Evolutionary conservation across 64 coral and sea anemone species (phyloP).

Genomic region (Montipora efflorescens): DNA sequence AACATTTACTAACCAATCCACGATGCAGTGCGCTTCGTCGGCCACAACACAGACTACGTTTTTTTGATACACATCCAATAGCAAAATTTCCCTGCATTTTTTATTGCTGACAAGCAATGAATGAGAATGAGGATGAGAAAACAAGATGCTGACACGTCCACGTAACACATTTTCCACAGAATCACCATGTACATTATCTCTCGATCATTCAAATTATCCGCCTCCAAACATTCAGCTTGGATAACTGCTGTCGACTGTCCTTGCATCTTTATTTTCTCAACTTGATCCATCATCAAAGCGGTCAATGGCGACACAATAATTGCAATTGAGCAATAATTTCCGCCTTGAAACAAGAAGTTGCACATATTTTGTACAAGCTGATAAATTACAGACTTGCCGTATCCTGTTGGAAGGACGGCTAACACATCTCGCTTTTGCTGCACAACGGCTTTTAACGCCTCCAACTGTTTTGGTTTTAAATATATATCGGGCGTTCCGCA

Average conservation of each 20-base stretch:
- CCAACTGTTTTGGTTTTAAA: neutral
- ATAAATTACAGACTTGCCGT: neutral
- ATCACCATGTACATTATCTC: neutral
- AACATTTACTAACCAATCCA: neutral
- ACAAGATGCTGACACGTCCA: neutral
- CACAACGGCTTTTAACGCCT: neutral
- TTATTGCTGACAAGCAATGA: neutral
- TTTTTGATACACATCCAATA: no score
- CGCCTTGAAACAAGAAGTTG: neutral
- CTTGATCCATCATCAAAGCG: constrained; percentile 21
- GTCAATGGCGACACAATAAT: constrained; percentile 26
- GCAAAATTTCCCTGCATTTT: neutral
- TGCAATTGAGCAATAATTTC: constrained; percentile 14
- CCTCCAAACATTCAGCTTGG: neutral
- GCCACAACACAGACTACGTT: constrained; percentile 24
- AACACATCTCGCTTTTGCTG: constrained; percentile 2
- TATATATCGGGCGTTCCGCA: neutral
- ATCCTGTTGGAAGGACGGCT: neutral
- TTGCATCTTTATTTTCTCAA: constrained; percentile 27
- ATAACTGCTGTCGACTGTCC: constrained; percentile 6
- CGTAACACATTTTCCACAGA: constrained; percentile 9
- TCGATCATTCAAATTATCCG: neutral
- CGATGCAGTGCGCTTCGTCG: constrained; percentile 9
- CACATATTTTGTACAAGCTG: neutral
- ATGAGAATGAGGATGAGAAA: neutral